Conservation (phyloP, 2,888 invertebrate genomes). For the Cartodere bifasciata region DNA sequence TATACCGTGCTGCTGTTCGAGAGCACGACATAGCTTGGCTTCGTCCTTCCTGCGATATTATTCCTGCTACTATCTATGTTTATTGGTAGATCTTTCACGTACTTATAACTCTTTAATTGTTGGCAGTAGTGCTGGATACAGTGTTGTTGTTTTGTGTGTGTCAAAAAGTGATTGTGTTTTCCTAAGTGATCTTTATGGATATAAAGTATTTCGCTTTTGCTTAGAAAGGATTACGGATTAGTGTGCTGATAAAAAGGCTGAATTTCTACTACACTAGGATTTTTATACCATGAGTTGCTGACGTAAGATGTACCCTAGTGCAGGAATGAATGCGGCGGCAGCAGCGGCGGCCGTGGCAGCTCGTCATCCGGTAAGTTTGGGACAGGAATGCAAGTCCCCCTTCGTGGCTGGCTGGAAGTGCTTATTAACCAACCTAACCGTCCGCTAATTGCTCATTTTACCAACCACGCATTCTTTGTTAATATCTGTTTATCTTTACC, state of each 20-base stretch:
- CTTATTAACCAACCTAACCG: too few relatives aligned
- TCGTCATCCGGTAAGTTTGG: slow-evolving; percentile 70
- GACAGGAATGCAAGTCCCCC: too few relatives aligned
- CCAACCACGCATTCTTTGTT: too few relatives aligned
- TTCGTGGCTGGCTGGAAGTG: too few relatives aligned
- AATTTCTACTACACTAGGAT: neutral
- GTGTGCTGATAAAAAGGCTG: too few relatives aligned
- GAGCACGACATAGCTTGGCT: slow-evolving; percentile 1
- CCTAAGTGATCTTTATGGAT: slow-evolving; percentile 1
- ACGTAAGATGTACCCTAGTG: slow-evolving; percentile 69
- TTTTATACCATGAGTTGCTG: slow-evolving; percentile 28
- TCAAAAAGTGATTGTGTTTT: neutral
- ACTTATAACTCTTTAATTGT: slow-evolving; percentile 1
- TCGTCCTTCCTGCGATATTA: neutral
- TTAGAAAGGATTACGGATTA: too few relatives aligned
- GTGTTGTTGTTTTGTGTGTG: neutral
- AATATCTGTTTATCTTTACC: too few relatives aligned
- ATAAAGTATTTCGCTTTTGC: too few relatives aligned
- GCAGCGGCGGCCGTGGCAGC: slow-evolving; percentile 68
- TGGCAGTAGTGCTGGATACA: neutral
- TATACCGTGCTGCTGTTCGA: slow-evolving; percentile 3
- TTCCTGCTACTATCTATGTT: neutral
- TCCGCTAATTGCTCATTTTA: too few relatives aligned
- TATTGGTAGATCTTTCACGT: neutral
- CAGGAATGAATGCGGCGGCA: slow-evolving; percentile 78